A percentile compares a stretch with the other conserved stretches of the same genome.
Evolutionary conservation across 2,888 invertebrate species (phyloP).

Genomic region (Imbricaverruca yamaguchii): DNA sequence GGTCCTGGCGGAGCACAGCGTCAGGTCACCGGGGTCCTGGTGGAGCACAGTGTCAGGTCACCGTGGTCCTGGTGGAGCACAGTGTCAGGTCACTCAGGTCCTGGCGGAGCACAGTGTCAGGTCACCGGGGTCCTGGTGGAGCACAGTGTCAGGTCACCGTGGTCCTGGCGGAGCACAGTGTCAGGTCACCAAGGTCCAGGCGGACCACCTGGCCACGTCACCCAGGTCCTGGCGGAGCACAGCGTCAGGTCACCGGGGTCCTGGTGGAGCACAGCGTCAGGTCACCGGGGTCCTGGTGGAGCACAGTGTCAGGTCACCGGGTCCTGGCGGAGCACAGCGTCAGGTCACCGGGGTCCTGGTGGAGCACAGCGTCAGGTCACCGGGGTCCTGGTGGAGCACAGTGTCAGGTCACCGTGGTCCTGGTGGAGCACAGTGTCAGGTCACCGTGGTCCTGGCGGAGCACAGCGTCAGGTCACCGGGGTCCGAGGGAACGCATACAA

Average conservation of each 20-base stretch:
- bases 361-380: background rate
- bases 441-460: background rate
- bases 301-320: too few relatives aligned
- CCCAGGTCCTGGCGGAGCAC: background rate
- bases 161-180: slow-evolving; percentile 49
- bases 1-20: background rate
- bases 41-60: background rate
- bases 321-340: slow-evolving; percentile 48
- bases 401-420: too few relatives aligned
- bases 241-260: too few relatives aligned
- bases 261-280: background rate
- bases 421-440: background rate
- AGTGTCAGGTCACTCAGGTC: background rate
- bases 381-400: background rate
- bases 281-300: background rate
- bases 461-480: too few relatives aligned
- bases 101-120: background rate
- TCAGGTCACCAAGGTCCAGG: background rate
- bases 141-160: slow-evolving; percentile 54
- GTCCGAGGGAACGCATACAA: too few relatives aligned
- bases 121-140: background rate
- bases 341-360: background rate
- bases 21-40: too few relatives aligned
- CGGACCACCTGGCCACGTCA: background rate
- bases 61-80: background rate